Evolutionary conservation across 2,797 vertebrate genomes (phyloP).

Genomic region (Hippopotamyrus pictus): DNA sequence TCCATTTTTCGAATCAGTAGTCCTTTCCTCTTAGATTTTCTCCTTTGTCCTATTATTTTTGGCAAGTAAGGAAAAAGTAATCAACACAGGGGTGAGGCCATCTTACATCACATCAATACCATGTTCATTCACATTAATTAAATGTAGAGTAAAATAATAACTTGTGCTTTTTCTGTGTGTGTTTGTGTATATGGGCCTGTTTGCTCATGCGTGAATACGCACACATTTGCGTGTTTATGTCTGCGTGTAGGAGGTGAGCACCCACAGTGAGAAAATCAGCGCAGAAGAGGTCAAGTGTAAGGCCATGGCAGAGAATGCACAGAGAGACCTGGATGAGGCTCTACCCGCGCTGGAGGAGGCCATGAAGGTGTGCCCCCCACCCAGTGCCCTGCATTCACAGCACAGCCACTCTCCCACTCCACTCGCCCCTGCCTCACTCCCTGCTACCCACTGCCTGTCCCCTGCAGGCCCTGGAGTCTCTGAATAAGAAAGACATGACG

Average conservation of each 20-base stretch:
- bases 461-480: conserved; percentile 75
- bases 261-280: conserved; percentile 75
- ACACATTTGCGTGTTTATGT: conserved; percentile 12
- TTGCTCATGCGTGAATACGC: background rate
- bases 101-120: background rate
- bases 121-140: background rate
- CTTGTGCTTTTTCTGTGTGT: background rate
- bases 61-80: background rate
- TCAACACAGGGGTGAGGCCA: background rate
- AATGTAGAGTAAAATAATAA: background rate
- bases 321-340: conserved; percentile 79
- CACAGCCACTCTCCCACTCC: background rate
- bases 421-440: background rate
- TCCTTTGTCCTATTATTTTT: background rate
- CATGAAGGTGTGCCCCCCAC: conserved; percentile 64
- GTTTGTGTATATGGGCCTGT: background rate
- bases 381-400: background rate
- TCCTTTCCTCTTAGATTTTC: background rate
- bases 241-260: conserved; percentile 66
- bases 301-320: conserved; percentile 75
- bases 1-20: background rate
- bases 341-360: conserved; percentile 81
- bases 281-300: conserved; percentile 79
- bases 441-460: background rate
- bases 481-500: conserved; percentile 87